Percentiles rank a stretch among this genome's conserved stretches.
These are phyloP conservation scores for Oncorhynchus clarkii DNA, from an alignment of 2,113 vertebrate genomes.

Conservation along the genomic window DNA sequence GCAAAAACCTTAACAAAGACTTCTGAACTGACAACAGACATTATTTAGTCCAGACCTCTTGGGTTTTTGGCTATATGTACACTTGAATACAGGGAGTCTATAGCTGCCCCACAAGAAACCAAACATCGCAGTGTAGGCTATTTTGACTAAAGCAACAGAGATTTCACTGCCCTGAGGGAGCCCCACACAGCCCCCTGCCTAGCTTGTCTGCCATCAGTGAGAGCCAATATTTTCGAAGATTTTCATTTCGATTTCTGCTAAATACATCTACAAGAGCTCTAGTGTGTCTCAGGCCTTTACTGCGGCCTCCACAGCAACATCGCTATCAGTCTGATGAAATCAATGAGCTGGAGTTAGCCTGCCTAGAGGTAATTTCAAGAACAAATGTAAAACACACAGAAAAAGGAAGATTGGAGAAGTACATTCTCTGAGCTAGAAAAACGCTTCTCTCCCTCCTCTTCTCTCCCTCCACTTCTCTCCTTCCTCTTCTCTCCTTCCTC, in stretches of 20 bases:
- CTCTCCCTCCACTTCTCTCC: no score
- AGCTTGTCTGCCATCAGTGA: conserved; percentile 30
- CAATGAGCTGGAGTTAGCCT: conserved; percentile 35
- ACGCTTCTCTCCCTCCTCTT: background rate
- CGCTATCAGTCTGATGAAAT: conserved; percentile 28
- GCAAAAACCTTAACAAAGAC: no score
- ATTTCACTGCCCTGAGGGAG: conserved; percentile 25
- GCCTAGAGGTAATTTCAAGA: conserved; percentile 29
- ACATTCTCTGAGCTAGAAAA: background rate
- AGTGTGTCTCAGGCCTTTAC: conserved; percentile 16
- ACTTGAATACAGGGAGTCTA: no score
- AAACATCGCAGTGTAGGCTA: no score
- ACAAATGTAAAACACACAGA: conserved; percentile 18
- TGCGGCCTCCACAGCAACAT: conserved; percentile 9
- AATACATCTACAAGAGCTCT: conserved; percentile 27
- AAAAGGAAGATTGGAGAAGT: background rate
- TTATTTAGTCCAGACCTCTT: no score
- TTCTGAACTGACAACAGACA: no score
- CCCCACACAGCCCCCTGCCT: conserved; percentile 24
- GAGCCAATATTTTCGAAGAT: conserved; percentile 44
- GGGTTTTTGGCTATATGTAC: no score
- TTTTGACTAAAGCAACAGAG: conserved; percentile 2
- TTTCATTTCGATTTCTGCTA: conserved; percentile 51
- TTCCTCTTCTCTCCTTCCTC: no score
- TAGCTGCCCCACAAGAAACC: no score